Base-by-base conservation (phyloP, 2,797 vertebrate species). In the Naso thynnoides region DNA sequence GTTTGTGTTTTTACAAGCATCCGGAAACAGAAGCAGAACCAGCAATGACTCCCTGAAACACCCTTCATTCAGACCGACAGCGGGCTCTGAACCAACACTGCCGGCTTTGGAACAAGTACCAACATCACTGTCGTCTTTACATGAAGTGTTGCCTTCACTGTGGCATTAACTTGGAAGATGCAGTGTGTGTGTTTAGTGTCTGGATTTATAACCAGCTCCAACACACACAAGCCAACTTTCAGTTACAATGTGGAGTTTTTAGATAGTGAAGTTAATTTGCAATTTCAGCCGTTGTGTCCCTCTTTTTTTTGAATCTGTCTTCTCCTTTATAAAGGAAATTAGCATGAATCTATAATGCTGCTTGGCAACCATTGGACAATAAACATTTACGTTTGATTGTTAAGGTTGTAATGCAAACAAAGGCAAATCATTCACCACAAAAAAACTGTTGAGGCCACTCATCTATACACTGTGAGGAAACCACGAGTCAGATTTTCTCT, bases 21-120 rank as follows among this genome's bases (percentile, higher is more conserved):
- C 70, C 21, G 39, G 45, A 65, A 55, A 62, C 19, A 18, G 24
- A 54, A 65, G 38, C 67, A 58, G 38, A 47, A 6, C 21, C 33
- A 64, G 41, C 9, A 0, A 38, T 24, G 33, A 60, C 62, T 39
- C 71, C 74, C 74, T 75, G 68, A 83, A 81, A 55, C 38, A 8
- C 50, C 33, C 45, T 45, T 49, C 14, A 0, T 1, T 48, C 9
- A 48, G 39, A 52, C 48, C 3, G 55, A 73, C 53, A 33, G 33
- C 13, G 1, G 31, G 19, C 13, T n/a, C 42, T 55, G 29, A 61
- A 44, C 33, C 19, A 59, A 75, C 76, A 63, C 42, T 60, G 38
- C 57, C 62, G 45, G 57, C 78, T 73, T 38, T 56, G 60, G 50
- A 85, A 66, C 56, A 56, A 47, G 39, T 29, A 8, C 9, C 18